phyloP scores from a whole-genome alignment of 2,113 vertebrate species.

The Anguilla japonica region DNA sequence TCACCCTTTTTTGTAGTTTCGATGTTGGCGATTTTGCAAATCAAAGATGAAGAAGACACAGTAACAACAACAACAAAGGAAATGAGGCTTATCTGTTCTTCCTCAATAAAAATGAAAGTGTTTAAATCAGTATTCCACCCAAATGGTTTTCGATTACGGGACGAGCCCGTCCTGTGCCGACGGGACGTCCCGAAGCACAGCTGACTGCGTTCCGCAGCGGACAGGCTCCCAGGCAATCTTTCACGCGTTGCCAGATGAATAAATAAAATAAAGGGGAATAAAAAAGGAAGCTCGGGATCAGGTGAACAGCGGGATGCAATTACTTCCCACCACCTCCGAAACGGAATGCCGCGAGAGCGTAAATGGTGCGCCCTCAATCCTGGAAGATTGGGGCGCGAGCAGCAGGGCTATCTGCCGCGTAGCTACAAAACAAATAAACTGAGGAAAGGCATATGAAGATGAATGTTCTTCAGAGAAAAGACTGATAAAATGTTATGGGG shows the following conservation, averaged over 20 bases:
- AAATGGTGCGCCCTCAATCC: not conserved
- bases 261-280: not conserved
- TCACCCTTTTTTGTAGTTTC: not conserved
- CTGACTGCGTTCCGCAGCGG: not conserved
- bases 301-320: not conserved
- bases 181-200: not conserved
- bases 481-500: not conserved
- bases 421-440: not conserved
- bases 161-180: not conserved
- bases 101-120: not conserved
- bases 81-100: not conserved
- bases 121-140: not conserved
- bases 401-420: not conserved
- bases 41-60: not conserved
- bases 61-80: not conserved
- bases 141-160: not conserved
- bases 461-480: not conserved
- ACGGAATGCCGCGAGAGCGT: not conserved
- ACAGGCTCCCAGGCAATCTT: not conserved
- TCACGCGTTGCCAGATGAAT: not conserved
- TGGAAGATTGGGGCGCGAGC: not conserved
- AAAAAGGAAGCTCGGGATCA: too few species aligned
- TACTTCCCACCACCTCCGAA: not conserved
- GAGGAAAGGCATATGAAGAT: not conserved
- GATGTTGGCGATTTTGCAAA: not conserved